Evolutionary conservation across 2,797 vertebrate genomes (phyloP), one percentile per base, ranked within the genome.

Genomic region (Halcyon badia): DNA sequence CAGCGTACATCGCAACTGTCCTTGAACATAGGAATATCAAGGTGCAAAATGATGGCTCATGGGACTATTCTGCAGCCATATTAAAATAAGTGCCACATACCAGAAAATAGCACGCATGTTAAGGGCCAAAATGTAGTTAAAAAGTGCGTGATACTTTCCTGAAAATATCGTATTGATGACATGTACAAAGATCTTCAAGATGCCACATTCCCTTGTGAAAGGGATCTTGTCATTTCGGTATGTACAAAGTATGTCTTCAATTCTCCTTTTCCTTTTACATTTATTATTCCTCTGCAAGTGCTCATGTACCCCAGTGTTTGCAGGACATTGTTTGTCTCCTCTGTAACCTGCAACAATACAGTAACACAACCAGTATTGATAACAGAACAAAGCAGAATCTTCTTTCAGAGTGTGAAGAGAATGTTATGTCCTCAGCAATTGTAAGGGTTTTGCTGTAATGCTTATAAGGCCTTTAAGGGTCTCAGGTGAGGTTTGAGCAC

Each of bases 181-280:
- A 94, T 24, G 5, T n/a, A 85, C 28, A 65, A 33, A 26, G 65
- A 41, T 84, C 91, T 93, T 99, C 98, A 99, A 97, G 99, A 98
- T 93, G 99, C 98, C 97, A 99, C 79, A 1, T 99, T 99, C 97
- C 99, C 99, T 97, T 99, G 99, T 90, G 99, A 99, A 80, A 99
- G 98, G 80, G 99, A 99, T 89, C 99, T 98, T 70, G 98, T 99
- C 99, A 99, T 99, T 98, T 99, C 99, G 1, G 99, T 99, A 98
- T 99, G 99, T 84, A 99, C 99, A 88, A 99, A 99, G 97, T 98
- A 99, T 24, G 99, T 99, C 98, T 99, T 99, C 97, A 99, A 95
- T 65, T 99, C 99, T 60, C 99, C 99, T 97, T 99, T 99, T 82
- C 99, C 99, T 97, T 99, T 99, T 76, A 99, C 99, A 2, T 99